phyloP scores from a whole-genome alignment of 2,888 invertebrate species.

The Papilio elwesi region DNA sequence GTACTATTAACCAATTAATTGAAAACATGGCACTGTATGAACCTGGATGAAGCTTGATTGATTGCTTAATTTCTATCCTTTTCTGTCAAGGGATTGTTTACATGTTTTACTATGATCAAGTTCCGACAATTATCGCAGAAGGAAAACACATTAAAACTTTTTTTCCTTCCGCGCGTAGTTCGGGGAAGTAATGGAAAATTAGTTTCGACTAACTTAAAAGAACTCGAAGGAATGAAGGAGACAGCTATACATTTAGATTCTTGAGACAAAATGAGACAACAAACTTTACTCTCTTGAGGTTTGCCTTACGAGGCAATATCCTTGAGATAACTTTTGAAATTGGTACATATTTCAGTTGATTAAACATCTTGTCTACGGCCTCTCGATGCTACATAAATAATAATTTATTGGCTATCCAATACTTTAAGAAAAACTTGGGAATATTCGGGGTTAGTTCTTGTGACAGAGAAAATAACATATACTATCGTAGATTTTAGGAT shows the following conservation, averaged over 20 bases:
- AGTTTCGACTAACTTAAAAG: conserved; percentile 9
- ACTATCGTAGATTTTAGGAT: too few species aligned
- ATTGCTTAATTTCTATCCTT: too few species aligned
- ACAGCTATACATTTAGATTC: not conserved
- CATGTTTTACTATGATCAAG: not conserved
- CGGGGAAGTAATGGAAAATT: conserved; percentile 12
- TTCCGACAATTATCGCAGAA: conserved; percentile 5
- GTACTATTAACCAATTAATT: too few species aligned
- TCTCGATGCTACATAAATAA: conserved; percentile 5
- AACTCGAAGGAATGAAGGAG: not conserved
- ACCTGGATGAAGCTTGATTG: too few species aligned
- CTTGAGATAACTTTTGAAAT: conserved; percentile 34
- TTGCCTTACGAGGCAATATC: conserved; percentile 31
- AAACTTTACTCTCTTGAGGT: conserved; percentile 4
- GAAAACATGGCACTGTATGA: too few species aligned
- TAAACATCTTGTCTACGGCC: conserved; percentile 20
- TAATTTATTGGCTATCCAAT: not conserved
- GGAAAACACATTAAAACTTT: conserved; percentile 32
- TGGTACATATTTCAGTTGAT: conserved; percentile 35
- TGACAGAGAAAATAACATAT: not conserved
- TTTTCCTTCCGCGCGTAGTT: conserved; percentile 21
- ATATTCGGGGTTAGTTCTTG: not conserved
- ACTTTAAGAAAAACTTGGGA: not conserved
- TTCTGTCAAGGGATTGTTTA: not conserved
- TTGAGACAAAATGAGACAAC: conserved; percentile 7